phyloP scores from a whole-genome alignment of 2,797 vertebrate species.

The Xenopus petersii region DNA sequence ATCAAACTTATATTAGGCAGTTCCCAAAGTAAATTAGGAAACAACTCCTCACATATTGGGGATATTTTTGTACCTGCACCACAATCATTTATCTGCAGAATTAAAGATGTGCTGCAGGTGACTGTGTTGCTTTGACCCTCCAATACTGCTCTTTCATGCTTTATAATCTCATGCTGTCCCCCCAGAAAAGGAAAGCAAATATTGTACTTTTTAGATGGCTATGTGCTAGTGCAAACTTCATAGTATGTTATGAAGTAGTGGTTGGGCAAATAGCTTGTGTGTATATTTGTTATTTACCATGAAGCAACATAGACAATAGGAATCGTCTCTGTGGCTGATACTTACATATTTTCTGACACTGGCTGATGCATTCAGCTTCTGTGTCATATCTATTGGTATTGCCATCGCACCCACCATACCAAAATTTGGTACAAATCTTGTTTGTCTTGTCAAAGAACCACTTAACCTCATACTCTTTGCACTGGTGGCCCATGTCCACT shows the following conservation, averaged over 20 bases:
- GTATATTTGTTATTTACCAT: neutral
- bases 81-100: neutral
- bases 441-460: conserved; percentile 85
- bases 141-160: neutral
- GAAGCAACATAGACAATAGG: neutral
- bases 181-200: neutral
- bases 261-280: neutral
- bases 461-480: conserved; percentile 83
- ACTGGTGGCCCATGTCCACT: conserved; percentile 77
- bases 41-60: neutral
- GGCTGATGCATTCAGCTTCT: conserved; percentile 74
- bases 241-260: too few relatives aligned
- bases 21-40: neutral
- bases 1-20: neutral
- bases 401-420: conserved; percentile 81
- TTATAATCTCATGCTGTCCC: conserved; percentile 3
- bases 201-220: neutral
- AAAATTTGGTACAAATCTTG: conserved; percentile 81
- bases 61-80: neutral
- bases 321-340: conserved; percentile 43
- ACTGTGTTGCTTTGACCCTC: neutral
- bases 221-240: neutral
- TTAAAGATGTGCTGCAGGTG: neutral
- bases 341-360: conserved; percentile 75
- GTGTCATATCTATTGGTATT: conserved; percentile 83